phyloP scores from a whole-genome alignment of 2,888 invertebrate species.

The Gisinianus flammeolus region DNA sequence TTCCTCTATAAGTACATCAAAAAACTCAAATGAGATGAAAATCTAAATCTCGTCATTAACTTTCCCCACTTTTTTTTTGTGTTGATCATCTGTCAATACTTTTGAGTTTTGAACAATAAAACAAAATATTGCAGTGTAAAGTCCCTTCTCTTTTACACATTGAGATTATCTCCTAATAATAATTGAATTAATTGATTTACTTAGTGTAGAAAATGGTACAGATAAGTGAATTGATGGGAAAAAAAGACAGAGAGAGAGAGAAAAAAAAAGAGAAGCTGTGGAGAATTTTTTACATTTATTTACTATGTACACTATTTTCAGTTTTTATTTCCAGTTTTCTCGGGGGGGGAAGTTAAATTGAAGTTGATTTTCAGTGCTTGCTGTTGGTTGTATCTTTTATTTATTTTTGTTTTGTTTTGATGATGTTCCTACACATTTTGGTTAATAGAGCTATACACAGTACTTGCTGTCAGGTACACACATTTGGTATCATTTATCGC shows the following conservation, averaged over 20 bases:
- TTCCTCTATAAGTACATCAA: too few relatives aligned
- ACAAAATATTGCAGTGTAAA: too few relatives aligned
- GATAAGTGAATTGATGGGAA: not conserved
- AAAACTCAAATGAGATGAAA: too few relatives aligned
- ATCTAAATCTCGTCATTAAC: too few relatives aligned
- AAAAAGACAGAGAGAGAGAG: not conserved
- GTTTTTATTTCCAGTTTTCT: not conserved
- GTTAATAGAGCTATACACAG: not conserved
- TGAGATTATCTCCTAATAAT: not conserved
- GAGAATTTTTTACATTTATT: not conserved
- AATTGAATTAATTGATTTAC: too few relatives aligned
- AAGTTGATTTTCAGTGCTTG: not conserved
- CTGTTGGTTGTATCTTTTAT: not conserved
- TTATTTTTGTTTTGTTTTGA: not conserved
- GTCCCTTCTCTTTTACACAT: too few relatives aligned
- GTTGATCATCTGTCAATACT: too few relatives aligned
- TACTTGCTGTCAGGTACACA: not conserved
- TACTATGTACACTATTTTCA: not conserved
- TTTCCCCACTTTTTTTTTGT: too few relatives aligned
- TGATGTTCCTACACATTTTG: not conserved
- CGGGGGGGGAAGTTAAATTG: not conserved
- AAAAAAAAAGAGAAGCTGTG: not conserved
- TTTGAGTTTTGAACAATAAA: too few relatives aligned
- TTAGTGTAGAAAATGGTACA: too few relatives aligned
- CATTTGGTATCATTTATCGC: slow-evolving; percentile 17